These are phyloP conservation scores for Cebus imitator DNA, from an alignment of 2,113 vertebrate genomes.

Conservation along the genomic window DNA sequence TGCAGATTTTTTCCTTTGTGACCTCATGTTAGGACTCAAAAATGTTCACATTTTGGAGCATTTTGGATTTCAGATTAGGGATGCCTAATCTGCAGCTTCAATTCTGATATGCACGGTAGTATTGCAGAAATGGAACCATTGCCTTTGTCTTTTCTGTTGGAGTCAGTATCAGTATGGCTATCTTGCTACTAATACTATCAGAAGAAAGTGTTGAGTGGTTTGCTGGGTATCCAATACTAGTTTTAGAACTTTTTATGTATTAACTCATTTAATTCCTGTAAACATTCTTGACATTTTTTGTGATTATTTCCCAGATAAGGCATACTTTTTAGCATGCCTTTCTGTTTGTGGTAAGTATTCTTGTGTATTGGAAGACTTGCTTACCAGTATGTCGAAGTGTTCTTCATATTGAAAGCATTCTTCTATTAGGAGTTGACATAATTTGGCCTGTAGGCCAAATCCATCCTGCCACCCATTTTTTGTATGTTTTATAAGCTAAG, in stretches of 20 bases:
- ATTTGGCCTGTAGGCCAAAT: background rate
- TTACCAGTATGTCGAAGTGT: background rate
- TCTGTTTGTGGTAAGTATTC: slow-evolving; percentile 11
- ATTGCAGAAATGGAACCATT: background rate
- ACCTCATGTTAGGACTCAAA: background rate
- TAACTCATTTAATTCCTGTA: background rate
- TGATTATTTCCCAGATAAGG: slow-evolving; percentile 18
- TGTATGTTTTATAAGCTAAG: background rate
- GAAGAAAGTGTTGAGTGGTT: slow-evolving; percentile 22
- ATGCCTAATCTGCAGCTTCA: background rate
- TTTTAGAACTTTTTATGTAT: background rate
- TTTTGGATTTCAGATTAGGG: background rate
- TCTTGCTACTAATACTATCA: slow-evolving; percentile 5
- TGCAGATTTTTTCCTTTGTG: background rate
- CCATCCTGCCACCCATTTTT: background rate
- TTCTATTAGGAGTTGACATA: background rate
- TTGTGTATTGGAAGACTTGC: background rate
- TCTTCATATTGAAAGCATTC: slow-evolving; percentile 28
- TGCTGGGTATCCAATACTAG: background rate
- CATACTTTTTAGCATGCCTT: background rate
- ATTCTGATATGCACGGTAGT: background rate
- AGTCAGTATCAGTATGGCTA: background rate
- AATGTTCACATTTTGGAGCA: background rate
- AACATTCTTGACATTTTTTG: slow-evolving; percentile 1
- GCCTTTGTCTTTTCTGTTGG: background rate